Evolutionary conservation across 2,797 vertebrate species (phyloP), one percentile per base, ranked within the genome.

Genomic region (Falco berigora): DNA sequence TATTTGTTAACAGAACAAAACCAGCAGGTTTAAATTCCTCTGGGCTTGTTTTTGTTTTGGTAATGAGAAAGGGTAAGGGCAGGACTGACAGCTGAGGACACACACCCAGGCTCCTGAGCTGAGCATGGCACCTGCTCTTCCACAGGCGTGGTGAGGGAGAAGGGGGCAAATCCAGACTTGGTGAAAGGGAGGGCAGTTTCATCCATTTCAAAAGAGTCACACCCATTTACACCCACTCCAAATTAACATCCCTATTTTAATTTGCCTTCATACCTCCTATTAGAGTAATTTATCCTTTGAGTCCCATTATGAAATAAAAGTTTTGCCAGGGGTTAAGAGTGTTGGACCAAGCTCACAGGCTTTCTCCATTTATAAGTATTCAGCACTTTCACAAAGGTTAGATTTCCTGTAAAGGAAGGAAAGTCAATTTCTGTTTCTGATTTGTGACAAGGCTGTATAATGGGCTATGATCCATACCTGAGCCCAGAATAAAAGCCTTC

Each of bases 31-130:
- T 82, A 56, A 94, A 95, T 96, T 87, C 91, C 91, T 86, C 36
- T 14, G 46, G 92, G 79, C 68, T 88, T 88, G 73, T 93, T 97
- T 97, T 94, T 86, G 56, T 71, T 94, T 91, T 83, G 76, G 56
- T 94, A 58, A 91, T 92, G 82, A 75, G 71, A 75, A 28, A 36
- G 16, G 2, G 34, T 75, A 30, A 69, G 71, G 74, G 68, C 56
- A 62, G 67, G 78, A 67, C 71, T 87, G 86, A 47, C 63, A 68
- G 71, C 44, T 68, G 63, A 90, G 80, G 53, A 94, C 36, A 49
- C 79, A 73, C 58, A 83, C 47, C 68, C 69, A 49, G 36, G 55
- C n/a, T 87, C 49, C 63, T 18, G 40, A 42, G 74, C 74, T 67
- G 49, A 86, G 59, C 9, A 2, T n/a, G 42, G 28, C 83, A 95